Base-by-base conservation (phyloP, 2,113 vertebrate species). In the Orientallactaga bullata region DNA sequence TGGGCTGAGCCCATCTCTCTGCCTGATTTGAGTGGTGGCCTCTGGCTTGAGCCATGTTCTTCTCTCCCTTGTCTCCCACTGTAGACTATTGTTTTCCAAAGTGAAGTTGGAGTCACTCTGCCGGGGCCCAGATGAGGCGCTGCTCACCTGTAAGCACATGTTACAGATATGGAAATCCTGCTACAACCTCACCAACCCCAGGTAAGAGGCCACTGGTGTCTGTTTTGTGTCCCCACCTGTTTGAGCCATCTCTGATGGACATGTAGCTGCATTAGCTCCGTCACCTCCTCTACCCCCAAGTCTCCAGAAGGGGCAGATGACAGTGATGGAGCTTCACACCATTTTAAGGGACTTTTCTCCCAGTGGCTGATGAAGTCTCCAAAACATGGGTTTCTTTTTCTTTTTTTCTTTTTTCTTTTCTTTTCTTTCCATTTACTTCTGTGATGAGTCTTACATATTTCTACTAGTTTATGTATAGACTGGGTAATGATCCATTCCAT, bases 131-230 rank as follows among this genome's bases (percentile, higher is more conserved):
- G 99, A 99, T 85, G 99, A 99, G 94, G 99, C 99, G 6, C 98
- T 99, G 61, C 99, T 99, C 91, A 99, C 99, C 32, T 99, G 99
- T 93, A 99, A 99, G 98, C 99, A 99, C 97, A 99, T 99, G 99
- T 97, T 99, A 88, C 99, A 99, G 91, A 99, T 99, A 97, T 99
- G 99, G 99, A 99, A 99, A 95, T 99, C 99, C 95, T 99, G 99
- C 96, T 99, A 99, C 97, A 99, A 99, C 98, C 99, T 99, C 10
- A 99, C 99, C 95, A 99, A 99, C 88, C 99, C 99, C 97, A 99
- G 99, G 99, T 99, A 97, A 94, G 96, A 74, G 80, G 68, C 85
- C 90, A 10, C 42, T 21, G 20, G 21, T 3, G 35, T 80, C 60
- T 30, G 10, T 23, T 18, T 8, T 83, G 24, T 15, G 1, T 30